Conservation (phyloP, 1,140 invertebrate species). For the Coptotermes formosanus region DNA sequence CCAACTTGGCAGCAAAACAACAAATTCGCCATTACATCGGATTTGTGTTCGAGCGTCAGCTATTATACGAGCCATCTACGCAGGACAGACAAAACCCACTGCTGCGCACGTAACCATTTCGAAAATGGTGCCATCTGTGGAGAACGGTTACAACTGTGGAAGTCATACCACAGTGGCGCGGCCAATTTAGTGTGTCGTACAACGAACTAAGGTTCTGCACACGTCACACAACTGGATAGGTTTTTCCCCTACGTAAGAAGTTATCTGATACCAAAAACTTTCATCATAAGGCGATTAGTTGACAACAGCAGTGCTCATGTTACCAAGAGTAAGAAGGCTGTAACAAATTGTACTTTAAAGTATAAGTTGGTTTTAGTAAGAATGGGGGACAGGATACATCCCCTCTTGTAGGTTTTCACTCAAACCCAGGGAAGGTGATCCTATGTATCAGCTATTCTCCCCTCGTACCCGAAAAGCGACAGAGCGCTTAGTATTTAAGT, state of each 20-base stretch:
- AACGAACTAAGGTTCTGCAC: too few species aligned
- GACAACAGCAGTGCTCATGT: neutral
- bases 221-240: too few species aligned
- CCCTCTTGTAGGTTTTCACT: neutral
- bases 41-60: too few species aligned
- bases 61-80: too few species aligned
- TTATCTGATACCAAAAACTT: neutral
- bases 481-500: neutral
- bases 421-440: neutral
- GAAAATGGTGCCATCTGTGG: too few species aligned
- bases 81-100: too few species aligned
- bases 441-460: neutral
- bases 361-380: neutral
- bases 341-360: neutral
- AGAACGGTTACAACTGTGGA: too few species aligned
- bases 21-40: too few species aligned
- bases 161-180: too few species aligned
- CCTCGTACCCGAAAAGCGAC: neutral
- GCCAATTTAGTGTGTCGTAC: too few species aligned
- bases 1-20: too few species aligned
- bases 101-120: too few species aligned
- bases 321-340: neutral
- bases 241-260: neutral
- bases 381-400: neutral
- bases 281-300: neutral